A percentile compares a stretch with the other conserved stretches of the same genome.
Evolutionary conservation across 2,888 invertebrate species (phyloP).

Genomic region (Lasioglossum zephyrum): DNA sequence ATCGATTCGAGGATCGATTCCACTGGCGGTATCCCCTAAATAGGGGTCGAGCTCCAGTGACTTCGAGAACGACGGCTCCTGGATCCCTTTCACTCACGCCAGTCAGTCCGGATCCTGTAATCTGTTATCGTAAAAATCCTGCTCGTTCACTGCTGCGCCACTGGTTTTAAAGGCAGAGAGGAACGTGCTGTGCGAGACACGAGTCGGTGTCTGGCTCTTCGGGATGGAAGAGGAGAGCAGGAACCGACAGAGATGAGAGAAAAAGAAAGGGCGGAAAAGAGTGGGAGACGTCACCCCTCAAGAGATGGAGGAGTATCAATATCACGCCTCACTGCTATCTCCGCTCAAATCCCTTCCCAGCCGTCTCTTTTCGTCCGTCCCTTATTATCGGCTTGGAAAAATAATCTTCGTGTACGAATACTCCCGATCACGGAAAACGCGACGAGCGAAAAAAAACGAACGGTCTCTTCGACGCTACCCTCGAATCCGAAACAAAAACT

Average conservation of each 20-base stretch:
- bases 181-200: conserved; percentile 58
- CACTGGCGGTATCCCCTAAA: conserved; percentile 18
- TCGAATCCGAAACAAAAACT: conserved; percentile 36
- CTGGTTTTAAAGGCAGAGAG: conserved; percentile 70
- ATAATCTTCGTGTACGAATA: conserved; percentile 75
- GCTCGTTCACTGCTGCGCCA: conserved; percentile 72
- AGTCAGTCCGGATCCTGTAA: conserved; percentile 74
- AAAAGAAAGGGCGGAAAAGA: conserved; percentile 42
- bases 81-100: conserved; percentile 65
- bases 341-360: conserved; percentile 67
- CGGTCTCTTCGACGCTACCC: background rate
- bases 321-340: conserved; percentile 80
- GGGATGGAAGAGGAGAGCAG: conserved; percentile 33
- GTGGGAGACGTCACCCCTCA: conserved; percentile 73
- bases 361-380: conserved; percentile 61
- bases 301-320: conserved; percentile 81
- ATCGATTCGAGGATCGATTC: conserved; percentile 58
- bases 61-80: conserved; percentile 59
- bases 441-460: conserved; percentile 1
- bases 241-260: conserved; percentile 32
- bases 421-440: conserved; percentile 28
- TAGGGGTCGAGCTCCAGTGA: conserved; percentile 54
- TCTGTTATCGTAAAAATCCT: conserved; percentile 80
- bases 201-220: conserved; percentile 45
- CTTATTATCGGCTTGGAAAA: conserved; percentile 79